A percentile compares a stretch with the other conserved stretches of the same genome.
Evolutionary conservation across 2,888 invertebrate species (phyloP).

Genomic region (Hymenopus coronatus): DNA sequence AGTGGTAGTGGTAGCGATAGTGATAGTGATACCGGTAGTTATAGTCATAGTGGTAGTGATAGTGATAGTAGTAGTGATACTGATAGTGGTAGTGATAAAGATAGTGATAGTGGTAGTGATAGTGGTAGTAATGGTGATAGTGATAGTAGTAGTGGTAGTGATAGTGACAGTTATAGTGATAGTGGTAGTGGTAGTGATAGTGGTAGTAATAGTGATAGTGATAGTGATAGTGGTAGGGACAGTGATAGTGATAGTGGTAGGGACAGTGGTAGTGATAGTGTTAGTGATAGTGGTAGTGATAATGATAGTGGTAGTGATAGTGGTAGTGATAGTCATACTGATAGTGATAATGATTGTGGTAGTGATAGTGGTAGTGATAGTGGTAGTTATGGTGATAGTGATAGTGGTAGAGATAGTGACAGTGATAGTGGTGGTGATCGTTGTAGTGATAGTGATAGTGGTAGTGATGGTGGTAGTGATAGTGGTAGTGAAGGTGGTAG

Average conservation of each 20-base stretch:
- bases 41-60: too few species aligned
- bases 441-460: neutral
- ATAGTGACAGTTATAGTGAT: too few species aligned
- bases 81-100: neutral
- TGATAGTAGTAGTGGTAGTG: too few species aligned
- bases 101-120: neutral
- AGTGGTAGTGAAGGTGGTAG: neutral
- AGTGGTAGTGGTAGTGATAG: too few species aligned
- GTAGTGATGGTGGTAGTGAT: neutral
- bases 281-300: neutral
- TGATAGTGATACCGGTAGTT: too few species aligned
- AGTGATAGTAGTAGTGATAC: neutral
- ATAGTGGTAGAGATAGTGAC: neutral
- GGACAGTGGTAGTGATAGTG: neutral
- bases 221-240: too few species aligned
- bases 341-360: neutral
- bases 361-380: neutral
- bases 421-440: neutral
- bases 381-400: too few species aligned
- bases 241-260: neutral
- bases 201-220: too few species aligned
- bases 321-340: too few species aligned
- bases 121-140: neutral
- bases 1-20: neutral
- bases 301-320: neutral